phyloP scores from a whole-genome alignment of 2,113 vertebrate species.

The Entosphenus tridentatus region DNA sequence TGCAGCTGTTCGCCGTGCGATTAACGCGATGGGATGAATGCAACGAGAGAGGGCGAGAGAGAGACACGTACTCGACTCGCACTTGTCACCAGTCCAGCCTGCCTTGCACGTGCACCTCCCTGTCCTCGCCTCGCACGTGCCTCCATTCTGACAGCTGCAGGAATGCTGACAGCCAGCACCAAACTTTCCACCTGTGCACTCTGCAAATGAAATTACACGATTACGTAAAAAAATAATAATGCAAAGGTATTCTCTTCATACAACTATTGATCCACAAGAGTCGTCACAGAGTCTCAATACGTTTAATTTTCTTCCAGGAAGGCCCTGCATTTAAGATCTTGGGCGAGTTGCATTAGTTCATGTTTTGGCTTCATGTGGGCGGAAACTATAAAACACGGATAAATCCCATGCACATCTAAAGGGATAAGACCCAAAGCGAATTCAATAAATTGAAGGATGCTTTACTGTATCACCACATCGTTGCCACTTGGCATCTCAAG shows the following conservation, averaged over 20 bases:
- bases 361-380: no score
- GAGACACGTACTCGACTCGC: constrained; percentile 17
- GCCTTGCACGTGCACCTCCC: constrained; percentile 9
- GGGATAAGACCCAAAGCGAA: no score
- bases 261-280: background rate
- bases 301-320: no score
- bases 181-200: constrained; percentile 10
- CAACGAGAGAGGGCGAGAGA: background rate
- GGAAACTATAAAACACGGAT: no score
- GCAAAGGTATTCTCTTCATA: background rate
- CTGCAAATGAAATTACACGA: background rate
- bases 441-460: no score
- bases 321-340: no score
- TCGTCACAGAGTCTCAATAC: background rate
- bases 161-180: constrained; percentile 10
- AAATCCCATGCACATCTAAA: no score
- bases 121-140: constrained; percentile 6
- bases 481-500: no score
- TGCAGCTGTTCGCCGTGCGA: no score
- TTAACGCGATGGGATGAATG: no score
- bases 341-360: no score
- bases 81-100: constrained; percentile 19
- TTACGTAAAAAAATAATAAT: background rate
- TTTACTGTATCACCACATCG: no score
- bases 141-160: constrained; percentile 11